Evolutionary conservation across 1,140 invertebrate genomes (phyloP), one percentile per base, ranked within the genome.

Genomic region (Cephus cinctus): DNA sequence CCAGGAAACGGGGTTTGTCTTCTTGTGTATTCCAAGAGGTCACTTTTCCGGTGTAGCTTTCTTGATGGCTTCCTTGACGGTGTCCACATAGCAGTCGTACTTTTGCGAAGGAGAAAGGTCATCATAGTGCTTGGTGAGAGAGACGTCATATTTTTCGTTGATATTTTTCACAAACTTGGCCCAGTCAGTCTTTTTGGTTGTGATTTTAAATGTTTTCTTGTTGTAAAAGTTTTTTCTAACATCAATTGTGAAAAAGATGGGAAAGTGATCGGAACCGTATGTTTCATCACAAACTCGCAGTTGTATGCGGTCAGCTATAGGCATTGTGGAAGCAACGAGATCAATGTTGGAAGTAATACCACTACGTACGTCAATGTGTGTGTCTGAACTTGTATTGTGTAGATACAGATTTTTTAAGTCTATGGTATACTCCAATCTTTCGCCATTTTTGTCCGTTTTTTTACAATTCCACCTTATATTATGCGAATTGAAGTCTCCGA

Each of bases 401-500:
- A 52, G n/a, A 35, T 15, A 23, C 2, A 46, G n/a, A 11, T 43
- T 18, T 1, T 16, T 2, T 5, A 16, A 18, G 4, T 42, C 32
- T 5, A 46, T 27, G 3, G 8, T 20, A 5, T 19, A 30, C 35
- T 27, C 21, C 9, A 52, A 21, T 3, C 15, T 42, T 30, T 23
- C 27, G 3, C 43, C 43, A 19, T 38, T 32, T 12, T 4, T 15
- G 16, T 52, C 40, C 1, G 50, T 52, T 0, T 32, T 8, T 5
- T 18, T 8, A 21, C 44, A 47, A 19, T 52, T 46, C 40, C 39
- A 52, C 4, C 15, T 1, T n/a, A 19, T 31, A 12, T 47, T 52
- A 5, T 47, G 50, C 1, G 50, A 38, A 18, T 52, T 52, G 30
- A 47, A 43, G 9, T 51, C 43, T 9, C 43, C 49, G 12, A 43